Base-by-base conservation (phyloP, 2,797 vertebrate genomes). In the Lycodopsis pacificus region DNA sequence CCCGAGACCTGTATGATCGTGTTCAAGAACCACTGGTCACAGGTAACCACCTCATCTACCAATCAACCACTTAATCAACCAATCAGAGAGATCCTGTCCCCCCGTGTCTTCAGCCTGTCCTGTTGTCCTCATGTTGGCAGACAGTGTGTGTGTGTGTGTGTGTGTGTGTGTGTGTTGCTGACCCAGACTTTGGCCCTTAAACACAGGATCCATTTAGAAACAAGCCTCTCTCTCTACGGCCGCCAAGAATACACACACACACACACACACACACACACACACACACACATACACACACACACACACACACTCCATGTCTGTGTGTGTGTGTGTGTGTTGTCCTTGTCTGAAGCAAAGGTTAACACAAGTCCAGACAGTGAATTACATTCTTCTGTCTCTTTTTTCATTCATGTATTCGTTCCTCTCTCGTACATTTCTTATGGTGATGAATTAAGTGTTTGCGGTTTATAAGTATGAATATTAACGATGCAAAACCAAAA, bases 1-100 rank as follows among this genome's bases (percentile, higher is more conserved):
- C 97, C 98, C 5, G 97, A 99, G 92, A 99, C 98, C 73, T 99
- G 98, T 81, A 97, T 97, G 96, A 99, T 99, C 38, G 98, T 99
- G 58, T 99, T 99, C 88, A 96, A 95, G 94, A 99, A 98, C 88
- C 97, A 99, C 94, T 99, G 98, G 98, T 91, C 96, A 0, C 90
- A 91, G 90, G 90, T 91, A 22, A 53, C 1, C 3, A 12, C 20
- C 2, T 12, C 25, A n/a, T 27, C 27, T 7, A 22, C 22, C 38
- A 38, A 27, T 32, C 30, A 14, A 8, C 20, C n/a, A n/a, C n/a
- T n/a, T 3, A 4, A 51, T 53, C 27, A 14, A 27, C 4, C 25
- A 19, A 36, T 30, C 54, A 5, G n/a, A 14, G 15, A 42, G 13
- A 42, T 19, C 71, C 59, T 54, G 20, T 30, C 63, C 71, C 49